Percentiles rank a stretch among this genome's conserved stretches.
Evolutionary conservation across 2,888 invertebrate genomes (phyloP).

Genomic region (Abrostola tripartita): DNA sequence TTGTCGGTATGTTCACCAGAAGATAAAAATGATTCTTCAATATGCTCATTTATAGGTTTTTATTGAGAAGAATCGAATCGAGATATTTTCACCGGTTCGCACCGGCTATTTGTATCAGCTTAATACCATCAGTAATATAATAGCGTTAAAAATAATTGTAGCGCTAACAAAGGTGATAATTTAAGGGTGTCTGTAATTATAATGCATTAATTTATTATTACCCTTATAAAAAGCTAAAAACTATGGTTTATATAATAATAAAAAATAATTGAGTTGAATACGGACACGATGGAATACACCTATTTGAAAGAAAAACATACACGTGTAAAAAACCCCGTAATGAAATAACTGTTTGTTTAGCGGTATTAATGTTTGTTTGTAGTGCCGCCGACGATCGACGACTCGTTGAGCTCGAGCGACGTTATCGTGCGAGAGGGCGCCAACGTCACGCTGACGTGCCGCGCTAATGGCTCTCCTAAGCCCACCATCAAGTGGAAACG

Average conservation of each 20-base stretch:
- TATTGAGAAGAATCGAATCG: no score
- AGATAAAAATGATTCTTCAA: neutral
- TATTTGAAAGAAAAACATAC: constrained; percentile 1
- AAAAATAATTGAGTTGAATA: no score
- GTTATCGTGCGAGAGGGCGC: constrained; percentile 96
- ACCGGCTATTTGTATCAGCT: no score
- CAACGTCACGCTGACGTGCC: constrained; percentile 96
- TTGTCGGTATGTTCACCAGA: constrained; percentile 92
- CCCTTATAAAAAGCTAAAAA: no score
- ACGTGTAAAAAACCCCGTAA: constrained; percentile 20
- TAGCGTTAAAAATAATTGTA: no score
- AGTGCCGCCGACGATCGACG: constrained; percentile 98
- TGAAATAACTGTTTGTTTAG: constrained; percentile 29
- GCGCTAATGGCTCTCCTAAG: constrained; percentile 96
- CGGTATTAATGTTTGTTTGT: constrained; percentile 76
- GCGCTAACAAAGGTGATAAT: no score
- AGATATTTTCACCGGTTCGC: no score
- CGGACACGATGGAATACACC: neutral
- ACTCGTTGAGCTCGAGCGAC: constrained; percentile 96
- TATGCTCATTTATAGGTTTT: no score
- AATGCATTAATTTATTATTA: no score
- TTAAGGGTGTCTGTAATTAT: no score
- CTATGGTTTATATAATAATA: no score
- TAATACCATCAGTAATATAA: no score
- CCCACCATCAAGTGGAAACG: constrained; percentile 97